These are phyloP conservation scores for Protula sp. DNA, from an alignment of 2,888 invertebrate genomes.

Conservation along the genomic window DNA sequence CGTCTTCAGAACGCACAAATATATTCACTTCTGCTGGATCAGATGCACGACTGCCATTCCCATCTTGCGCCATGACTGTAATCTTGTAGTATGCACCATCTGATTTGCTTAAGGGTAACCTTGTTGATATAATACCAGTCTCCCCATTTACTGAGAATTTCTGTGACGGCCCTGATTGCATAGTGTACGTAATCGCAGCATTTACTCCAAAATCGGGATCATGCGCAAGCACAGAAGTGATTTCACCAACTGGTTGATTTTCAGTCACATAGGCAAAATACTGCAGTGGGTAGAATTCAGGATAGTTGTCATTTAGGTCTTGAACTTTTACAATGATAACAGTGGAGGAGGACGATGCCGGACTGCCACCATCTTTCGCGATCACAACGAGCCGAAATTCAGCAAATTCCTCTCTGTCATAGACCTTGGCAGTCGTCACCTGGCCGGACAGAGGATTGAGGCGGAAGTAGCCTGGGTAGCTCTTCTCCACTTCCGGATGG, in stretches of 20 bases:
- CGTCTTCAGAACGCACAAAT: too few relatives aligned
- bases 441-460: slow-evolving; percentile 81
- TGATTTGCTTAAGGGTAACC: background rate
- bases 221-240: slow-evolving; percentile 70
- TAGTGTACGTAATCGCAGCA: slow-evolving; percentile 75
- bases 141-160: slow-evolving; percentile 57
- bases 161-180: slow-evolving; percentile 61
- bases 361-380: slow-evolving; percentile 82
- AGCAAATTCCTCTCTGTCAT: slow-evolving; percentile 68
- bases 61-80: background rate
- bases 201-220: slow-evolving; percentile 85
- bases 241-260: slow-evolving; percentile 62
- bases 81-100: background rate
- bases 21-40: slow-evolving; percentile 29
- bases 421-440: slow-evolving; percentile 68
- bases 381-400: slow-evolving; percentile 77
- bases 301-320: slow-evolving; percentile 89
- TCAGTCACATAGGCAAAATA: slow-evolving; percentile 73
- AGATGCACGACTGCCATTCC: background rate
- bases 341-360: slow-evolving; percentile 83
- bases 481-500: slow-evolving; percentile 73
- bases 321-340: slow-evolving; percentile 73
- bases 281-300: slow-evolving; percentile 82
- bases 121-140: slow-evolving; percentile 58
- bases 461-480: slow-evolving; percentile 83